Conservation (phyloP, 2,888 invertebrate genomes). For the Dendrolimus houi region DNA sequence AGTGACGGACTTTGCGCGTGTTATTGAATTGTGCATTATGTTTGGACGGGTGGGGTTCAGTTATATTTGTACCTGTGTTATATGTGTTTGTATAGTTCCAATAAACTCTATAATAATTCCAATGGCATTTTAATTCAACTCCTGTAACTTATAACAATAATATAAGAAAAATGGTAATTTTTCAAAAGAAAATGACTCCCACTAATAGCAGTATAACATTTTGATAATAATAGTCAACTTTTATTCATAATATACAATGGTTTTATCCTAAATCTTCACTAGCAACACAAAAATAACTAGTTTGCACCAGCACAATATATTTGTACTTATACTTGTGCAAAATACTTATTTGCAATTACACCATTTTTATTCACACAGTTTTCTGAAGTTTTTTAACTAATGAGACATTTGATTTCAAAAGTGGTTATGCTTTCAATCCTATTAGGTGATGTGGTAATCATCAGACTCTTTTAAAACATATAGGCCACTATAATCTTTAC, state of each 20-base stretch:
- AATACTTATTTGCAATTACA: background rate
- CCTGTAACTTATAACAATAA: no score
- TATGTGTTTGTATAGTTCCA: no score
- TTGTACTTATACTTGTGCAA: constrained; percentile 1
- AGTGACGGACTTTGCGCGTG: no score
- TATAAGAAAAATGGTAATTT: background rate
- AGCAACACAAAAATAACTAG: background rate
- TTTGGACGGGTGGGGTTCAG: no score
- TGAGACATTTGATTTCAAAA: background rate
- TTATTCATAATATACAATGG: background rate
- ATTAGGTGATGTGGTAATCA: background rate
- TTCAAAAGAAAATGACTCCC: background rate
- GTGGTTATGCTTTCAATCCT: background rate
- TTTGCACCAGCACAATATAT: background rate
- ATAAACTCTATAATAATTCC: no score
- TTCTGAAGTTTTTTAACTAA: background rate
- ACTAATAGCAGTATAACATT: background rate
- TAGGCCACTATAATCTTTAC: background rate
- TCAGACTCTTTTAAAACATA: background rate
- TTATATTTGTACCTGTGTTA: no score
- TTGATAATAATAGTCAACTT: background rate
- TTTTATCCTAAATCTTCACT: background rate
- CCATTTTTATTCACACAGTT: background rate
- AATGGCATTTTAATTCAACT: no score
- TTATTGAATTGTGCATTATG: no score